These are phyloP conservation scores for Volucella inflata DNA, from an alignment of 2,888 invertebrate genomes.

Conservation along the genomic window DNA sequence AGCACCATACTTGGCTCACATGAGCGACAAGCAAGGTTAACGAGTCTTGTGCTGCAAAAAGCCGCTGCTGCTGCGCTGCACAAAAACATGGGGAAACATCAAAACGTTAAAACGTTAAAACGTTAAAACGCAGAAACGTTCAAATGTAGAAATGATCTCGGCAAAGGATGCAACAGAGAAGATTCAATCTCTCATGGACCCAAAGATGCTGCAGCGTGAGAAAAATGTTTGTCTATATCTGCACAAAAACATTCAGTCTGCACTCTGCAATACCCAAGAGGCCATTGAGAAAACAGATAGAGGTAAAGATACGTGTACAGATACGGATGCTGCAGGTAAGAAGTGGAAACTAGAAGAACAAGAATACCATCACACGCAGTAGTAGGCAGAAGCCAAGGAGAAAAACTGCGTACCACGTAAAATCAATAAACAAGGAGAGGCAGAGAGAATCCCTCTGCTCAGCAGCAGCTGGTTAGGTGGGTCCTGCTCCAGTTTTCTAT, in stretches of 20 bases:
- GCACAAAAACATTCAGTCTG: conserved; percentile 32
- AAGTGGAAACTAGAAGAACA: conserved; percentile 17
- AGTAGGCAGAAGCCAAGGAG: conserved; percentile 3
- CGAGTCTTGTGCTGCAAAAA: conserved; percentile 67
- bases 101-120: neutral
- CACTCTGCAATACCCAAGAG: neutral
- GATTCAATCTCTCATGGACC: neutral
- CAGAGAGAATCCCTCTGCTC: conserved; percentile 15
- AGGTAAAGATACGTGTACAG: neutral
- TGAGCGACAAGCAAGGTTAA: conserved; percentile 72
- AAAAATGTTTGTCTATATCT: conserved; percentile 22
- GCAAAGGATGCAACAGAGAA: conserved; percentile 41
- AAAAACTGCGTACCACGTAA: conserved; percentile 28
- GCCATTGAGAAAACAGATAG: neutral
- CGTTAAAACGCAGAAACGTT: too few relatives aligned
- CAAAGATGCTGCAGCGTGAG: conserved; percentile 47
- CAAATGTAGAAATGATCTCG: neutral
- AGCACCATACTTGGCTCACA: conserved; percentile 69
- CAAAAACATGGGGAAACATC: conserved; percentile 59
- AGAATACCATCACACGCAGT: conserved; percentile 16
- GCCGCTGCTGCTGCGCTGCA: conserved; percentile 31
- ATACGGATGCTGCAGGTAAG: conserved; percentile 34
- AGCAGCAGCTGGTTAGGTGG: conserved; percentile 73
- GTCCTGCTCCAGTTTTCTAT: conserved; percentile 46
- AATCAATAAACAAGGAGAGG: conserved; percentile 71